Conservation (phyloP, 2,888 invertebrate genomes). For the Drosophila affinis region DNA sequence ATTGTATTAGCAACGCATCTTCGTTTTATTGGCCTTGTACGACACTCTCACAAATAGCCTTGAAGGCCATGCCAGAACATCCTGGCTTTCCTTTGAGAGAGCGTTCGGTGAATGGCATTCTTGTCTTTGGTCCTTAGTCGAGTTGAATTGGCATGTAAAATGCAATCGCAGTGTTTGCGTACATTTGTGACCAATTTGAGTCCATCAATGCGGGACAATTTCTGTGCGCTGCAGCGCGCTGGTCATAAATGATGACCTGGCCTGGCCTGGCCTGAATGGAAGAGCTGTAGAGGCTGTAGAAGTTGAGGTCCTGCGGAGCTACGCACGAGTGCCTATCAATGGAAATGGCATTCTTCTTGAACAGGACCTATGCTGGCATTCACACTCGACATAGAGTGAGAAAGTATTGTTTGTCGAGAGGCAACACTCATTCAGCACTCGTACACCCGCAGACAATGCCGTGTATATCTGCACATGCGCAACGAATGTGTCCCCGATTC, state of each 20-base stretch:
- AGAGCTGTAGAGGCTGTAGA: constrained; percentile 4
- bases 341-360: constrained; percentile 35
- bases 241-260: constrained; percentile 23
- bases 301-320: constrained; percentile 66
- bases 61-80: constrained; percentile 29
- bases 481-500: constrained; percentile 57
- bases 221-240: constrained; percentile 26
- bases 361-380: constrained; percentile 61
- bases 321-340: constrained; percentile 70
- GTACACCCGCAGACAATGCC: constrained; percentile 53
- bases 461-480: constrained; percentile 64
- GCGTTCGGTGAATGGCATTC: constrained; percentile 31
- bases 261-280: constrained; percentile 28
- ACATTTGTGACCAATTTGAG: constrained; percentile 44
- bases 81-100: constrained; percentile 32
- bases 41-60: constrained; percentile 18
- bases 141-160: constrained; percentile 74
- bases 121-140: constrained; percentile 7
- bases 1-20: constrained; percentile 41
- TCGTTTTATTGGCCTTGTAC: constrained; percentile 36
- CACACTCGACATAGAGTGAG: constrained; percentile 67
- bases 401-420: constrained; percentile 63
- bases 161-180: constrained; percentile 44
- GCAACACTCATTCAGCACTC: constrained; percentile 61
- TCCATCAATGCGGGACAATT: constrained; percentile 26